Percentiles rank a stretch among this genome's conserved stretches.
These are phyloP conservation scores for Ganaspis sp. DNA, from an alignment of 1,140 invertebrate species.

Conservation along the genomic window DNA sequence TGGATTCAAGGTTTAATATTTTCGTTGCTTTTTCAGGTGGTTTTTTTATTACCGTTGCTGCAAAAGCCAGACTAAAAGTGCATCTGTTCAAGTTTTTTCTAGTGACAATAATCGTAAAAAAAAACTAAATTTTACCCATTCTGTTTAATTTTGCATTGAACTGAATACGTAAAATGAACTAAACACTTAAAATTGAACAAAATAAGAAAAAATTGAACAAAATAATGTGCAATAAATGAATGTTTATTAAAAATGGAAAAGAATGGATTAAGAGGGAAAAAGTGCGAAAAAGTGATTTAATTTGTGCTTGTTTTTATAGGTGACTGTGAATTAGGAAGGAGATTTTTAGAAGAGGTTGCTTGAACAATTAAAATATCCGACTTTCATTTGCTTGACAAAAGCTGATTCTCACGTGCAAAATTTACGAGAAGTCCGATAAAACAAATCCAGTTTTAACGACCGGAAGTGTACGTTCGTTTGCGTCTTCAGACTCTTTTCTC, in stretches of 20 bases:
- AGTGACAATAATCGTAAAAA: no score
- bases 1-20: neutral
- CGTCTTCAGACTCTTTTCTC: conserved; percentile 37
- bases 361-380: neutral
- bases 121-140: no score
- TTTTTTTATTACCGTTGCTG: neutral
- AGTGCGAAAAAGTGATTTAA: no score
- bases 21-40: neutral
- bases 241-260: no score
- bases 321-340: neutral
- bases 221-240: no score
- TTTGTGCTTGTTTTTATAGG: neutral
- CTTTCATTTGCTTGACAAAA: conserved; percentile 24
- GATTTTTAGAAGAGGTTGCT: neutral
- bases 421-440: conserved; percentile 36
- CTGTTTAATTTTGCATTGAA: no score
- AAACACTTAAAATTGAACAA: no score
- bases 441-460: conserved; percentile 55
- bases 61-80: neutral
- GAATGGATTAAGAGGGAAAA: no score
- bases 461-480: conserved; percentile 54
- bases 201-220: no score
- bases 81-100: neutral
- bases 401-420: conserved; percentile 20
- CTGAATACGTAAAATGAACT: no score